Evolutionary conservation across 2,113 vertebrate species (phyloP).

Genomic region (Rallus limicola): DNA sequence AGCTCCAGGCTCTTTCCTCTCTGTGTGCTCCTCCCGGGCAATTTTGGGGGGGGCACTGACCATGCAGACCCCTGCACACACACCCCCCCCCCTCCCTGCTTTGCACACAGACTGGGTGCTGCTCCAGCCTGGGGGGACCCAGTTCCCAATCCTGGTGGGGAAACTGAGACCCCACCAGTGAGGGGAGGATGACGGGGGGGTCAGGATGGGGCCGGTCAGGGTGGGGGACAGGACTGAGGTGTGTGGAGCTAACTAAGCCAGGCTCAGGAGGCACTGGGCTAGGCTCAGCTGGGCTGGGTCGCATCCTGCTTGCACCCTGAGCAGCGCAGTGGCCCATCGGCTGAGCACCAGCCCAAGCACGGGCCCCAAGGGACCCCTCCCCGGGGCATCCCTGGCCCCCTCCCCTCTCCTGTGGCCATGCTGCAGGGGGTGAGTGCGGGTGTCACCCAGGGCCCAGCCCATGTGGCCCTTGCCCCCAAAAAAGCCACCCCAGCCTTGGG

Average conservation of each 20-base stretch:
- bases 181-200: background rate
- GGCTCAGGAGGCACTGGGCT: background rate
- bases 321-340: background rate
- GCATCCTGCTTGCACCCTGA: background rate
- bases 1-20: accelerated
- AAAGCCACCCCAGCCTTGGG: background rate
- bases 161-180: background rate
- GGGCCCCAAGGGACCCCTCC: background rate
- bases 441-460: background rate
- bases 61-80: too few relatives aligned
- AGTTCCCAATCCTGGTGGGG: background rate
- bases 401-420: background rate
- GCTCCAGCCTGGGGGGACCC: background rate
- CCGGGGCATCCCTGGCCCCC: background rate
- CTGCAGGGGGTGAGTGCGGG: accelerated
- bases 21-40: background rate
- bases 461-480: accelerated
- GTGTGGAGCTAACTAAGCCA: background rate
- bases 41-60: background rate
- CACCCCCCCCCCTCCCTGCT: too few relatives aligned
- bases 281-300: background rate
- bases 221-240: background rate
- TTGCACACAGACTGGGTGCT: too few relatives aligned
- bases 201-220: background rate
- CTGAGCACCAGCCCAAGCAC: background rate